Evolutionary conservation across 2,113 vertebrate species (phyloP).

Genomic region (Crypturellus undulatus): DNA sequence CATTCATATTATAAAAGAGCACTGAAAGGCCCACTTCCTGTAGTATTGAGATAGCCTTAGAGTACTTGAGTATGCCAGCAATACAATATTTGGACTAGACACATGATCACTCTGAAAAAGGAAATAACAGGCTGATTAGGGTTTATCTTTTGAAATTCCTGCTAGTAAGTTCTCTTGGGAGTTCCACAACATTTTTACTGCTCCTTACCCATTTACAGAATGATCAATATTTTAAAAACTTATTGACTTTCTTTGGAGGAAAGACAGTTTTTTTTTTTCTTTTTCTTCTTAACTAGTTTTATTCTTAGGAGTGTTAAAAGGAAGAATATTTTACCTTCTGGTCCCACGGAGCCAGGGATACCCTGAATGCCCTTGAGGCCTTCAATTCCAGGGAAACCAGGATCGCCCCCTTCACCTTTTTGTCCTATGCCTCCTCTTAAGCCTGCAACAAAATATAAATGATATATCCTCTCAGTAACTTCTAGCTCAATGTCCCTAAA

Average conservation of each 20-base stretch:
- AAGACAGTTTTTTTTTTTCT: neutral
- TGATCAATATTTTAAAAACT: neutral
- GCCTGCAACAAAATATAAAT: conserved; percentile 66
- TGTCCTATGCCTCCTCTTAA: conserved; percentile 71
- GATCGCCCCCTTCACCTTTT: conserved; percentile 78
- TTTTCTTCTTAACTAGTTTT: neutral
- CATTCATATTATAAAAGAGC: neutral
- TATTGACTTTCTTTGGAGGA: neutral
- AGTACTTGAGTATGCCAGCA: neutral
- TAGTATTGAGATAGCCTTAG: neutral
- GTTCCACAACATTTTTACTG: neutral
- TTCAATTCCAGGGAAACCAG: conserved; percentile 86
- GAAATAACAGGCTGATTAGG: neutral
- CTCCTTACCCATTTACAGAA: neutral
- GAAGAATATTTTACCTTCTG: conserved; percentile 73
- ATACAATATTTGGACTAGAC: neutral
- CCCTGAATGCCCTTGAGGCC: conserved; percentile 84
- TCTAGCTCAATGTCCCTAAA: neutral
- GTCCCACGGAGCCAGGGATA: conserved; percentile 79
- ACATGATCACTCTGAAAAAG: neutral
- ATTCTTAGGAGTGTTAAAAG: neutral
- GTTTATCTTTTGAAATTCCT: neutral
- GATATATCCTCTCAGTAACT: neutral
- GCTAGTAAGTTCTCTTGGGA: neutral
- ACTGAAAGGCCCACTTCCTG: neutral